Evolutionary conservation across 2,797 vertebrate genomes (phyloP), one percentile per base, ranked within the genome.

Genomic region (Capromys pilorides): DNA sequence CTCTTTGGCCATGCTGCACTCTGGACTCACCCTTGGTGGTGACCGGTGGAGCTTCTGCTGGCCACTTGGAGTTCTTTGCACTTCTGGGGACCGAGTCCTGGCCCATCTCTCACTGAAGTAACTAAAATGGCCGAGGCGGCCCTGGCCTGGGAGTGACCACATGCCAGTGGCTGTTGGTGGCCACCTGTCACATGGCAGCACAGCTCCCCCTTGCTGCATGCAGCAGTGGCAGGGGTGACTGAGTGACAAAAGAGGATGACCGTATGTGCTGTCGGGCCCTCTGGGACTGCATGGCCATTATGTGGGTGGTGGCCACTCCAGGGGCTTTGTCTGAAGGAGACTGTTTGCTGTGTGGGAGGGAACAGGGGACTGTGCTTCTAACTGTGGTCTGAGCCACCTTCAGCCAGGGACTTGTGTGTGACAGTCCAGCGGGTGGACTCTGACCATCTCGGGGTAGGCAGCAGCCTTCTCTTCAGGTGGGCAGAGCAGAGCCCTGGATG

Each of bases 41-140:
- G 67, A 22, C 66, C 67, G 1, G 67, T 6, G 18, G 67, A 36
- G n/a, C 67, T 69, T n/a, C 66, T 22, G n/a, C n/a, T 39, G 18
- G 4, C 21, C 36, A 10, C 36, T 39, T 9, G 9, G 36, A 69
- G 67, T 22, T 71, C 18, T 10, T n/a, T 11, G 22, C 8, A 3
- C 19, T 21, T 22, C 18, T 5, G 36, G 69, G 69, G 36, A 41
- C 22, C 9, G 22, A 73, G 71, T 18, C 71, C 97, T 97, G 95
- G 97, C 97, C n/a, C 96, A 95, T 97, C 95, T 97, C 96, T 95
- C 95, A 88, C 98, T 97, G 97, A 97, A 96, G 98, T 98, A 99
- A 99, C 99, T 99, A 99, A 98, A 98, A 98, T 98, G 98, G 98
- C 98, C 98, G 98, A 98, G 98, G 98, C 98, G 99, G 98, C 98